Evolutionary conservation across 2,113 vertebrate species (phyloP).

Genomic region (Zosterops pallidus): DNA sequence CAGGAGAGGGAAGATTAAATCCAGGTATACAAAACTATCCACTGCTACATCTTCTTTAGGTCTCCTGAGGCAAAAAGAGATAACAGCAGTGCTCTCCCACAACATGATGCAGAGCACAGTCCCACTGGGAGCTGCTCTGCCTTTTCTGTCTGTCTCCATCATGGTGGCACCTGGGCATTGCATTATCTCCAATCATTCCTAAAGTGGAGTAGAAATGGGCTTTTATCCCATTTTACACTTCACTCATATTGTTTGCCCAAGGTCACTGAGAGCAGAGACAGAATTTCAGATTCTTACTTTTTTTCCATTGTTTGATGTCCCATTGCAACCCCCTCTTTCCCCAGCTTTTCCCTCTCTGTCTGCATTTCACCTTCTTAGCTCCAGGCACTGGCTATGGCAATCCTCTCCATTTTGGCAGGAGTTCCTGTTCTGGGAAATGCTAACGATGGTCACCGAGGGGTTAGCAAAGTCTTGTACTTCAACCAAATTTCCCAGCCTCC

Average conservation of each 20-base stretch:
- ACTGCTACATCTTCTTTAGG: neutral
- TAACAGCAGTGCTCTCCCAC: neutral
- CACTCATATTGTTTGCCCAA: neutral
- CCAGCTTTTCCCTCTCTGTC: neutral
- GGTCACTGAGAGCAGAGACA: neutral
- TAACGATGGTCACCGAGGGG: rapidly evolving
- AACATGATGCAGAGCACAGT: rapidly evolving
- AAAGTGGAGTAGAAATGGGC: neutral
- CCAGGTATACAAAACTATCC: neutral
- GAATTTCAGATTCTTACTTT: neutral
- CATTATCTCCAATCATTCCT: neutral
- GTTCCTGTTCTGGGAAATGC: neutral
- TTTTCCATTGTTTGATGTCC: neutral
- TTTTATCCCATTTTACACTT: neutral
- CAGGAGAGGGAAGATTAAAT: neutral
- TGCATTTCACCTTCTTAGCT: neutral
- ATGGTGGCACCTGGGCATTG: neutral
- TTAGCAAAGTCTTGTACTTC: neutral
- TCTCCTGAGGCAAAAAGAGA: neutral
- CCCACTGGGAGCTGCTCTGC: neutral
- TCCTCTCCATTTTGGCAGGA: neutral
- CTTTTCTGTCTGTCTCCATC: neutral
- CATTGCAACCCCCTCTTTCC: neutral
- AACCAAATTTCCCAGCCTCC: neutral
- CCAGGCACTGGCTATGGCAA: neutral